phyloP scores from a whole-genome alignment of 1,140 invertebrate species.

The Odontomachus brunneus region DNA sequence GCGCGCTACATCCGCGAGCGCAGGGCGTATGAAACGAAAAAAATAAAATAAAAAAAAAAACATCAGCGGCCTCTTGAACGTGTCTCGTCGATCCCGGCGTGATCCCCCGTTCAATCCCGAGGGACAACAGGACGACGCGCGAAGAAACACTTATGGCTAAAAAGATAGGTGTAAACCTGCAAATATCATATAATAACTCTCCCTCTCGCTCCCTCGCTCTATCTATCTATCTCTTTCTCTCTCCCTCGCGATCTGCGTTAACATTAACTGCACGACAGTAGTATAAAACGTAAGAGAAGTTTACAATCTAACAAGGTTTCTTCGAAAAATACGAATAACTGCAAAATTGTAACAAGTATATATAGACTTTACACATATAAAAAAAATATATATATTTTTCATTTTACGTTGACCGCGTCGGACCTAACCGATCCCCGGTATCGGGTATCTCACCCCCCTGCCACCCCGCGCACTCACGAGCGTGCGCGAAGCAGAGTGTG shows the following conservation, averaged over 20 bases:
- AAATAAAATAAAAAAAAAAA: slow-evolving; percentile 60
- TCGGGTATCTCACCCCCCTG: too few relatives aligned
- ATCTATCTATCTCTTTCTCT: slow-evolving; percentile 50
- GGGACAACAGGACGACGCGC: slow-evolving; percentile 5
- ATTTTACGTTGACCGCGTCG: slow-evolving; percentile 63
- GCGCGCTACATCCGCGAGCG: slow-evolving; percentile 17
- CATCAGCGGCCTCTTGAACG: slow-evolving; percentile 51
- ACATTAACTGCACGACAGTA: slow-evolving; percentile 70
- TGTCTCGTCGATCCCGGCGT: background rate
- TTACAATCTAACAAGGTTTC: slow-evolving; percentile 79
- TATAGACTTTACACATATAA: slow-evolving; percentile 84
- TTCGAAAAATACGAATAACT: slow-evolving; percentile 77
- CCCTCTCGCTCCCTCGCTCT: slow-evolving; percentile 61
- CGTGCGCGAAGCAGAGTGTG: too few relatives aligned
- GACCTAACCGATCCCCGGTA: slow-evolving; percentile 44
- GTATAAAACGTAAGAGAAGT: slow-evolving; percentile 78
- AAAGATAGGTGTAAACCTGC: slow-evolving; percentile 74
- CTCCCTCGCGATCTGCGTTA: slow-evolving; percentile 69
- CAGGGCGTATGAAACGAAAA: slow-evolving; percentile 32
- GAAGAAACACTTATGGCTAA: slow-evolving; percentile 73
- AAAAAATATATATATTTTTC: slow-evolving; percentile 77
- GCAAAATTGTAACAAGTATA: slow-evolving; percentile 80
- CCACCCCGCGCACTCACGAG: too few relatives aligned
- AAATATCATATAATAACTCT: slow-evolving; percentile 71
- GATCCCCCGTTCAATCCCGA: background rate